Evolutionary conservation across 2,888 invertebrate species (phyloP), one percentile per base, ranked within the genome.

Genomic region (Salticus scenicus): DNA sequence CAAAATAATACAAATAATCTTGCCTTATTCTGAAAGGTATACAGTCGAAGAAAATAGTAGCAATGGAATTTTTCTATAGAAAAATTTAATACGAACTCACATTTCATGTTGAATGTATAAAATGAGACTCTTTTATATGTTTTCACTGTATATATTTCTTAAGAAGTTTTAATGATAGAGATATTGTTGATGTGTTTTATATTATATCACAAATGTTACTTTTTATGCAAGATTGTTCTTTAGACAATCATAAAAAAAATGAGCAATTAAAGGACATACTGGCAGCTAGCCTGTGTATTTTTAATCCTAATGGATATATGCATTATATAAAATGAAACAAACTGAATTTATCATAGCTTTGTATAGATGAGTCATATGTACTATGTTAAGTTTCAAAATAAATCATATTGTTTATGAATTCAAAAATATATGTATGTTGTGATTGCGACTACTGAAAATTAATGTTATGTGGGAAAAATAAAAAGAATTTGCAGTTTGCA

Each of bases 171-270:
- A 57, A 57, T 5, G 24, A 57, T 57, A 57, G 57, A n/a, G n/a
- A 24, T 57, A 24, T 17, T 57, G 57, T 57, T 57, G 57, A 57
- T 57, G 57, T 57, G 57, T 57, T 57, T 57, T 57, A 57, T 57
- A 57, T 24, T 57, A 57, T 57, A 57, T 57, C 57, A 57, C 17
- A 20, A 57, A 24, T 24, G 57, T 57, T 57, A 47, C 10, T 17
- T n/a, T 47, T 47, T 47, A 57, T 57, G 24, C 24, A 24, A 57
- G 24, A 24, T 57, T 57, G 57, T 57, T 57, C 8, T 12, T 24
- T 57, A 57, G 57, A 57, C 57, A 57, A 57, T 57, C 57, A 57
- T 1, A 1, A 24, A 57, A 57, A 24, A 57, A 57, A 24, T 24
- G 24, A 24, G 24, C 24, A 24, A 24, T 4, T 57, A 24, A 24